Conservation (phyloP, 2,888 invertebrate species). For the Arenicola marina region DNA sequence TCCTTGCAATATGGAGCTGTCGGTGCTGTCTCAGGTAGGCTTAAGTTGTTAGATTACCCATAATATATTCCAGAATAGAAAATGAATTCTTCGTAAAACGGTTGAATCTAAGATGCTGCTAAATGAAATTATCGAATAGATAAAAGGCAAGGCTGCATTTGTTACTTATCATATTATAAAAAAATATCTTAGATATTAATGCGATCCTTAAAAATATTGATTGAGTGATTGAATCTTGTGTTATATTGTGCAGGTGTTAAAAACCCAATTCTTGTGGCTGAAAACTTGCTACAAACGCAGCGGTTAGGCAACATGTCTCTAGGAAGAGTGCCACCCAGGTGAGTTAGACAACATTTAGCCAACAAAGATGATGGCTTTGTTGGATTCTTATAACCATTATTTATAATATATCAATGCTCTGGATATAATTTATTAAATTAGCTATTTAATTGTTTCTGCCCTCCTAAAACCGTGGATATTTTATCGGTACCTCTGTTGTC, state of each 20-base stretch:
- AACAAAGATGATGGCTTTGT: too few species aligned
- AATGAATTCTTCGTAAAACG: background rate
- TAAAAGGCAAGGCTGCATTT: too few species aligned
- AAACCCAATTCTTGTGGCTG: conserved; percentile 63
- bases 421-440: background rate
- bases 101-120: background rate
- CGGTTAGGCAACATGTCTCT: conserved; percentile 69
- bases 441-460: conserved; percentile 6
- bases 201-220: too few species aligned
- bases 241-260: conserved; percentile 44
- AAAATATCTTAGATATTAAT: too few species aligned
- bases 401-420: too few species aligned
- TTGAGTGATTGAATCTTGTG: too few species aligned
- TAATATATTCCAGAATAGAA: background rate
- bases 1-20: conserved; percentile 79
- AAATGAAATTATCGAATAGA: too few species aligned
- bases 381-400: background rate
- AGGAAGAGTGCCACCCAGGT: conserved; percentile 83
- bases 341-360: conserved; percentile 18
- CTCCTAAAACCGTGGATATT: too few species aligned
- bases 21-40: conserved; percentile 75
- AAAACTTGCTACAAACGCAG: conserved; percentile 79
- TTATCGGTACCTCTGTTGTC: too few species aligned
- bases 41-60: background rate
- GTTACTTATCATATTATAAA: too few species aligned